phyloP scores from a whole-genome alignment of 2,888 invertebrate genomes.

The Chrysomela aeneicollis region DNA sequence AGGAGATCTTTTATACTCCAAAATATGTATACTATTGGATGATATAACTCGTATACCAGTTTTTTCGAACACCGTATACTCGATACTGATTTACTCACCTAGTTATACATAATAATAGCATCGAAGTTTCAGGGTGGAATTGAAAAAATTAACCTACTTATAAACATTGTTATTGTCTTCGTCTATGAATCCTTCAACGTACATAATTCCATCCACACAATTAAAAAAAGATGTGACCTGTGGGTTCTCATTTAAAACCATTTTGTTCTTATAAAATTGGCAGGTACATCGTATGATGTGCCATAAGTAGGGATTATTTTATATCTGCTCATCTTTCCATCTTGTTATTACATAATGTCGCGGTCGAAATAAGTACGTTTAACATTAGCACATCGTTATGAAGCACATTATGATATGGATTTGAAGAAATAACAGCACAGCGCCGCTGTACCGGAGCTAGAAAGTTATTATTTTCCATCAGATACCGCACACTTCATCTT shows the following conservation, averaged over 20 bases:
- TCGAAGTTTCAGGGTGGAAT: too few species aligned
- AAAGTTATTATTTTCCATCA: constrained; percentile 34
- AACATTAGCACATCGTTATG: constrained; percentile 39
- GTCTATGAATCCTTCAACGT: neutral
- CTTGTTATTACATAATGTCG: constrained; percentile 35
- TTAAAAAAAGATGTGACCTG: neutral
- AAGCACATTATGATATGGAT: constrained; percentile 32
- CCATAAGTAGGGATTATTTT: constrained; percentile 30
- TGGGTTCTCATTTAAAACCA: constrained; percentile 20
- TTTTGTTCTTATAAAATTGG: constrained; percentile 32
- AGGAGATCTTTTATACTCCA: neutral
- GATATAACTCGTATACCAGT: neutral
- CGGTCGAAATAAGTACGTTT: constrained; percentile 33
- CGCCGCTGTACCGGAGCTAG: constrained; percentile 17
- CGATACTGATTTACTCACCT: neutral
- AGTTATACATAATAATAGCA: too few species aligned
- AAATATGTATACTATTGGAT: too few species aligned
- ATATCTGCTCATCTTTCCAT: constrained; percentile 34
- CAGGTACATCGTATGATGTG: constrained; percentile 33
- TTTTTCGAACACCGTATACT: neutral
- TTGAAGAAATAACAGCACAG: constrained; percentile 32
- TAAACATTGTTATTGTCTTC: too few species aligned
- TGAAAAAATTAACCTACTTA: too few species aligned
- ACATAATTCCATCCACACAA: neutral
- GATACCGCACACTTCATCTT: constrained; percentile 33